phyloP scores from a whole-genome alignment of 2,888 invertebrate species.

The Drosophila pullipes region DNA sequence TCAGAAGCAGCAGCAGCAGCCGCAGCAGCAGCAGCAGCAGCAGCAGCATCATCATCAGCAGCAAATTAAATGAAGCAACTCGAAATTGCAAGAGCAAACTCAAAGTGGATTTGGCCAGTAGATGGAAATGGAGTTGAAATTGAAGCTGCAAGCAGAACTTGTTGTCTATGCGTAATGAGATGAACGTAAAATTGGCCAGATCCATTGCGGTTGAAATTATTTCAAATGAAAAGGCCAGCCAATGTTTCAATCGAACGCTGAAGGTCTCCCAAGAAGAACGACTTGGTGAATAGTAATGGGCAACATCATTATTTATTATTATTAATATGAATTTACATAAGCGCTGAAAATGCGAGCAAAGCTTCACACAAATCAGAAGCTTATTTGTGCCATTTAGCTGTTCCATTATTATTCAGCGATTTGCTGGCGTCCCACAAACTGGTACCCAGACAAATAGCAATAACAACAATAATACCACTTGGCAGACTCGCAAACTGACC shows the following conservation, averaged over 20 bases:
- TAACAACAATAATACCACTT: conserved; percentile 1
- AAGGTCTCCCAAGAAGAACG: conserved; percentile 1
- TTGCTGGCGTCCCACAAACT: conserved; percentile 57
- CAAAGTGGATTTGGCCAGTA: conserved; percentile 34
- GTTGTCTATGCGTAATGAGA: conserved; percentile 26
- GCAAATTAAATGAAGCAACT: conserved; percentile 69
- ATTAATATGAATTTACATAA: conserved; percentile 71
- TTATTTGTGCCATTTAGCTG: conserved; percentile 71
- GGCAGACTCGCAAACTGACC: conserved; percentile 9
- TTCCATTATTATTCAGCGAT: conserved; percentile 70
- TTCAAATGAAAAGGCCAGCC: conserved; percentile 50
- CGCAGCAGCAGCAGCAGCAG: conserved; percentile 18
- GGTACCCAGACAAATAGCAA: conserved; percentile 25
- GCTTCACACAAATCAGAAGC: conserved; percentile 77
- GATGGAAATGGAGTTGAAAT: conserved; percentile 22
- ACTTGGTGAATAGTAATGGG: neutral
- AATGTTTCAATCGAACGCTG: conserved; percentile 45
- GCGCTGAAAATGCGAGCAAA: conserved; percentile 67
- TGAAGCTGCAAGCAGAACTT: conserved; percentile 15
- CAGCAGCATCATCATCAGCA: conserved; percentile 26
- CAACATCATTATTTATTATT: conserved; percentile 71
- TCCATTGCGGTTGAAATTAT: conserved; percentile 42
- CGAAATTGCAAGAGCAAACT: conserved; percentile 60
- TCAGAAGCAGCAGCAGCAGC: conserved; percentile 41
- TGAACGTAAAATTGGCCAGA: conserved; percentile 49